Conservation (phyloP, 1,140 invertebrate species). For the Cylas formicarius region DNA sequence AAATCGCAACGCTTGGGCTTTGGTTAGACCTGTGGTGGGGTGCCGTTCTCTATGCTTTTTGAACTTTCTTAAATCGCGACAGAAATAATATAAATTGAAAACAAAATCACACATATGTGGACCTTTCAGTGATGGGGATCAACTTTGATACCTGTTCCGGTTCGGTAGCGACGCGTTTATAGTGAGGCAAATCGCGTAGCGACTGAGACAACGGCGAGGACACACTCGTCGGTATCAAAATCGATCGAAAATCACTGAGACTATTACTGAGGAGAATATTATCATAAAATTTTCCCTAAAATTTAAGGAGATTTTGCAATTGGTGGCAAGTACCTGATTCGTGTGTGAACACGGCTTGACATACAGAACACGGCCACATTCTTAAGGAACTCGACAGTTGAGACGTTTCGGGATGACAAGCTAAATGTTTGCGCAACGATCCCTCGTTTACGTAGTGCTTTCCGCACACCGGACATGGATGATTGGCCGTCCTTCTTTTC, state of each 20-base stretch:
- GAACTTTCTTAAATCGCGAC: no score
- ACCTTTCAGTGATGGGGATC: slow-evolving; percentile 7
- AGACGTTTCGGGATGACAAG: slow-evolving; percentile 84
- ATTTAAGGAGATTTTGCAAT: slow-evolving; percentile 9
- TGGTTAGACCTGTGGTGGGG: no score
- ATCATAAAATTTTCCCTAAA: slow-evolving; percentile 21
- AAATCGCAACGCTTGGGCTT: no score
- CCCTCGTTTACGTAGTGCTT: slow-evolving; percentile 94
- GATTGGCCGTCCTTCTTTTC: slow-evolving; percentile 85
- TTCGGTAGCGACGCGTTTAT: no score
- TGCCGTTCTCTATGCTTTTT: no score
- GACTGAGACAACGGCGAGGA: no score
- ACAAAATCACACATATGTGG: slow-evolving; percentile 21
- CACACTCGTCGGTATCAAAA: no score
- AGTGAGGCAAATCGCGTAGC: no score
- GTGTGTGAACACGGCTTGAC: slow-evolving; percentile 88
- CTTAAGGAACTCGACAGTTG: slow-evolving; percentile 77
- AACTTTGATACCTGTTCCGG: no score
- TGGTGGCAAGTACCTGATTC: slow-evolving; percentile 66
- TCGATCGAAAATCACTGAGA: no score
- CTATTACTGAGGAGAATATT: no score
- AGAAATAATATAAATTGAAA: neutral
- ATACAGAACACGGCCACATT: slow-evolving; percentile 92
- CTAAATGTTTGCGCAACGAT: slow-evolving; percentile 82
- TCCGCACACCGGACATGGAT: slow-evolving; percentile 88